phyloP scores from a whole-genome alignment of 2,797 vertebrate species.

The Rhynchotus rufescens region DNA sequence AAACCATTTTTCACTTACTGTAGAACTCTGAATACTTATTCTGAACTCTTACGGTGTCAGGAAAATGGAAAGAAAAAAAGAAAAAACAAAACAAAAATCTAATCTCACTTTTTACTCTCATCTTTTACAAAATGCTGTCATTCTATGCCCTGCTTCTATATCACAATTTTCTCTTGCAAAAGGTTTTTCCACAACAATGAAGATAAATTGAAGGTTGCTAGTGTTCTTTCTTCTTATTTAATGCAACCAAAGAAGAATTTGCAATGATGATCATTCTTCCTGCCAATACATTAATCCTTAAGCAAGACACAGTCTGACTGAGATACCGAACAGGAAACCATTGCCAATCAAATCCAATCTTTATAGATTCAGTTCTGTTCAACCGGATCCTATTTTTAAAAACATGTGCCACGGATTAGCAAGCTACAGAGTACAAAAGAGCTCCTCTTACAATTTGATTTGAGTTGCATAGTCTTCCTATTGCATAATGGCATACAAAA shows the following conservation, averaged over 20 bases:
- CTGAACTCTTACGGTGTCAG: background rate
- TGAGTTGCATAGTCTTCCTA: background rate
- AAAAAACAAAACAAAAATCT: background rate
- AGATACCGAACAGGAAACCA: background rate
- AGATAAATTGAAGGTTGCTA: background rate
- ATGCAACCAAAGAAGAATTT: background rate
- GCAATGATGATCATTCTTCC: background rate
- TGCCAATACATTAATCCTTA: background rate
- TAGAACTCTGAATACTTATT: background rate
- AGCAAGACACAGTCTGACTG: background rate
- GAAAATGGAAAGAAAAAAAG: background rate
- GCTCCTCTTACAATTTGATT: background rate
- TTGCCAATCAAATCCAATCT: background rate
- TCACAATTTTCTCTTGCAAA: background rate
- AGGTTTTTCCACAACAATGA: background rate
- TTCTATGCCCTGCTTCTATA: background rate
- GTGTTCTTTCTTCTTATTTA: background rate
- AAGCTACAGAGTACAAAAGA: background rate
- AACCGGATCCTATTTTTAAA: background rate
- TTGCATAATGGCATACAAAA: background rate
- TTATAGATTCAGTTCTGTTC: background rate
- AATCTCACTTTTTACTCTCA: background rate
- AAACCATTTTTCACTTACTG: conserved; percentile 10
- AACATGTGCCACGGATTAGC: background rate
- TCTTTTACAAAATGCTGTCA: background rate